A percentile compares a stretch with the other conserved stretches of the same genome.
These are phyloP conservation scores for Moxostoma hubbsi DNA, from an alignment of 2,797 vertebrate genomes.

Conservation along the genomic window DNA sequence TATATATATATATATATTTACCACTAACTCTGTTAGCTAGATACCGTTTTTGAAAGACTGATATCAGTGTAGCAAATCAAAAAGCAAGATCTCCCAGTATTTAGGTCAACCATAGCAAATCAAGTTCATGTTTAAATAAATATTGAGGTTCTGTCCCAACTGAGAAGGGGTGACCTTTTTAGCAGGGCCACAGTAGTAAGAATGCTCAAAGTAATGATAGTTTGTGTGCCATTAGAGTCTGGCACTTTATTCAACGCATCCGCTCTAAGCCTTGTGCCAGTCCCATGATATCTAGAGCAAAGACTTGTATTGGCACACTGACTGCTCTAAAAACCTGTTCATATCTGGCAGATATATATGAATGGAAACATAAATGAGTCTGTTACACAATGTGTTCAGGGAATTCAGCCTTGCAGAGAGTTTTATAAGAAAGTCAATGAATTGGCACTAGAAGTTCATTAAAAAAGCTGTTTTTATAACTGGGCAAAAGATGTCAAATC, in stretches of 20 bases:
- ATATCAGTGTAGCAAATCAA: conserved; percentile 2
- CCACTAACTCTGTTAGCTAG: not conserved
- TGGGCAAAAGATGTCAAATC: not conserved
- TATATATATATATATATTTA: not conserved
- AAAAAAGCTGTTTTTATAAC: not conserved
- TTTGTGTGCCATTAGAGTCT: not conserved
- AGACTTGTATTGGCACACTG: conserved; percentile 2
- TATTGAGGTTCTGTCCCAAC: conserved; percentile 5
- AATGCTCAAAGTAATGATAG: not conserved
- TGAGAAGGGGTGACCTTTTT: not conserved
- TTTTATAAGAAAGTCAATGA: conserved; percentile 15
- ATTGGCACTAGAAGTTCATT: conserved; percentile 9
- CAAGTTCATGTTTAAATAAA: not conserved
- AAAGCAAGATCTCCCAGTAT: not conserved
- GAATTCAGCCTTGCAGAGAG: conserved; percentile 19
- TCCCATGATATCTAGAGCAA: conserved; percentile 8
- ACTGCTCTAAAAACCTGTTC: conserved; percentile 22
- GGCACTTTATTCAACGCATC: not conserved
- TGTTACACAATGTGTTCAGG: conserved; percentile 9
- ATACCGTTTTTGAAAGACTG: not conserved
- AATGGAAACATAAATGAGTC: conserved; percentile 25
- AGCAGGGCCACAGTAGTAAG: not conserved
- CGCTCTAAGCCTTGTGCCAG: conserved; percentile 6
- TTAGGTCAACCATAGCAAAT: conserved; percentile 7
- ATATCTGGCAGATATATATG: conserved; percentile 18